These are phyloP conservation scores for Parasteatoda tepidariorum DNA, from an alignment of 1,140 invertebrate genomes.

Conservation along the genomic window DNA sequence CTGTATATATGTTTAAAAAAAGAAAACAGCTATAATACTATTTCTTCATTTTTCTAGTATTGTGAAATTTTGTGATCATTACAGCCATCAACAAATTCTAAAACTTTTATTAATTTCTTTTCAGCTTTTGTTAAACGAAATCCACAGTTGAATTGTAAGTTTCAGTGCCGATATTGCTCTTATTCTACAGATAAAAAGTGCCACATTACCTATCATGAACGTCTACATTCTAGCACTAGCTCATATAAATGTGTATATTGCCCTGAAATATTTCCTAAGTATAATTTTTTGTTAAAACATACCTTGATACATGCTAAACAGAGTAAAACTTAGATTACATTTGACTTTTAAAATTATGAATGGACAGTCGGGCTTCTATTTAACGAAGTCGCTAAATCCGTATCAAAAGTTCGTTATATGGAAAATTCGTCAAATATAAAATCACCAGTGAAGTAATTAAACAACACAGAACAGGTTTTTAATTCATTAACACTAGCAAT, in stretches of 20 bases:
- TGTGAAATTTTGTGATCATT: no score
- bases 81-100: no score
- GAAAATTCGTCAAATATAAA: no score
- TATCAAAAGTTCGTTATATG: no score
- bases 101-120: slow-evolving; percentile 2
- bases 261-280: slow-evolving; percentile 46
- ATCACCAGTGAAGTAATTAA: no score
- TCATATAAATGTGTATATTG: slow-evolving; percentile 47
- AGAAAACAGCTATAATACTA: no score
- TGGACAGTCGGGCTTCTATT: no score
- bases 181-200: slow-evolving; percentile 50
- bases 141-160: slow-evolving; percentile 12
- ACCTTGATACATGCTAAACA: slow-evolving; percentile 19
- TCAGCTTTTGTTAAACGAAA: neutral
- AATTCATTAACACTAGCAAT: no score
- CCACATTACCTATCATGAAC: slow-evolving; percentile 53
- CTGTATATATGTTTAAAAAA: no score
- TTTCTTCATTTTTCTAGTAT: no score
- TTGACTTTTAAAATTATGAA: neutral
- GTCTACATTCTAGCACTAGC: slow-evolving; percentile 20
- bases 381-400: no score
- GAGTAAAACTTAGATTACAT: neutral
- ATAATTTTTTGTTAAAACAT: slow-evolving; percentile 41
- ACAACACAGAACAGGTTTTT: no score
- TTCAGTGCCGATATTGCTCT: slow-evolving; percentile 34